These are phyloP conservation scores for Cheilosia impressa DNA, from an alignment of 2,888 invertebrate genomes.

Conservation along the genomic window DNA sequence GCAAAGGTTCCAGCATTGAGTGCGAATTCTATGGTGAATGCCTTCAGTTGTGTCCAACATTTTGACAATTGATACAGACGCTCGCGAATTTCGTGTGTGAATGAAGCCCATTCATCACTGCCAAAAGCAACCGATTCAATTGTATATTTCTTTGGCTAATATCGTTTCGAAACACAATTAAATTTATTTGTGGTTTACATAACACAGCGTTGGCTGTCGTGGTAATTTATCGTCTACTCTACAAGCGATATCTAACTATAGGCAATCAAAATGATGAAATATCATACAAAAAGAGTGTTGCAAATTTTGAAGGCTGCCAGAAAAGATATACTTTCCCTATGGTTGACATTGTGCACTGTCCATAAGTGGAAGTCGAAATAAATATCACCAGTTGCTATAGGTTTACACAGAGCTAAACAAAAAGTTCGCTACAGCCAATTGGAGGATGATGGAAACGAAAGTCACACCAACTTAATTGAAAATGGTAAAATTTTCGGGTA, in stretches of 20 bases:
- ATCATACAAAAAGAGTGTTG: neutral
- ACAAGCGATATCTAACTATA: neutral
- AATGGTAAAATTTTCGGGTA: too few relatives aligned
- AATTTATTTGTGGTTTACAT: constrained; percentile 10
- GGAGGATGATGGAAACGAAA: too few relatives aligned
- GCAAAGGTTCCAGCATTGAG: neutral
- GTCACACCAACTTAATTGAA: too few relatives aligned
- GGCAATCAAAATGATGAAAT: constrained; percentile 1
- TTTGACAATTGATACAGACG: neutral
- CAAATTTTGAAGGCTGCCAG: neutral
- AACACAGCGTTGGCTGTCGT: neutral
- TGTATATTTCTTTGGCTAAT: constrained; percentile 9
- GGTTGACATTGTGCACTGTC: neutral
- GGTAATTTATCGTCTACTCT: constrained; percentile 2
- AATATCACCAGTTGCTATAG: neutral
- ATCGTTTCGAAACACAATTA: constrained; percentile 24
- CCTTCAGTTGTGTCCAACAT: neutral
- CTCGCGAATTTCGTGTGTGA: constrained; percentile 11
- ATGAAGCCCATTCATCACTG: constrained; percentile 43
- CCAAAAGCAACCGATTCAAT: constrained; percentile 28
- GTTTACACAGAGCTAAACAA: neutral
- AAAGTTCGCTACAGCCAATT: too few relatives aligned
- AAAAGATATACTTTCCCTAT: neutral
- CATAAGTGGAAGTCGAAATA: neutral
- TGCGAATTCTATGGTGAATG: constrained; percentile 16